These are phyloP conservation scores for Lateolabrax maculatus DNA, from an alignment of 2,797 vertebrate genomes.

Conservation along the genomic window DNA sequence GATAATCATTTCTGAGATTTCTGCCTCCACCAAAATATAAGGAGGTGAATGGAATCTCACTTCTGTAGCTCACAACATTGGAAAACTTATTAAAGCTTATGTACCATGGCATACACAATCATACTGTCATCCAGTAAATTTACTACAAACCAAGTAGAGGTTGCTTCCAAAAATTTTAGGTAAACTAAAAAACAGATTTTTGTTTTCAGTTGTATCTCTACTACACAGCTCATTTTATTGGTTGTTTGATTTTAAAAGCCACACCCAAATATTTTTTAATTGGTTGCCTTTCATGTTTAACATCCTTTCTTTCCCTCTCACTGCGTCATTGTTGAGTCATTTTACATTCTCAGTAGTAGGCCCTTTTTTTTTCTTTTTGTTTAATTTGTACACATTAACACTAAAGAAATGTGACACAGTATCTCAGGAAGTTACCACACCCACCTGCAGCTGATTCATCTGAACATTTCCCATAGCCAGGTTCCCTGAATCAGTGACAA, in stretches of 20 bases:
- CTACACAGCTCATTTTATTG: not conserved
- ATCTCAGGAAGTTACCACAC: constrained; percentile 34
- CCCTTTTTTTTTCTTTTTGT: not conserved
- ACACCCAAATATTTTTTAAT: constrained; percentile 28
- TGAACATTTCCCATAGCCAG: constrained; percentile 36
- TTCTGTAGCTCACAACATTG: not conserved
- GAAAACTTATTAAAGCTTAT: no score
- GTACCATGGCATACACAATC: not conserved
- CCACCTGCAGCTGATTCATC: constrained; percentile 65
- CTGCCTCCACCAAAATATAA: not conserved
- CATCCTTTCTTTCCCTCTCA: constrained; percentile 10
- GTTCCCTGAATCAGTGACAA: constrained; percentile 59
- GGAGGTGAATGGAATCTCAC: not conserved
- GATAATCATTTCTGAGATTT: no score
- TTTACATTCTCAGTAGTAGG: constrained; percentile 7
- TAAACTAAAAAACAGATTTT: not conserved
- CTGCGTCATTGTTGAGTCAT: constrained; percentile 49
- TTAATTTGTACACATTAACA: constrained; percentile 3
- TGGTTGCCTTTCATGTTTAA: constrained; percentile 17
- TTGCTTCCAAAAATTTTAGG: not conserved
- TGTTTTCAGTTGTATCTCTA: not conserved
- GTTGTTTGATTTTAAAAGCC: constrained; percentile 21
- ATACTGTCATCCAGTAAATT: not conserved
- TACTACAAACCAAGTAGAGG: not conserved
- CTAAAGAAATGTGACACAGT: constrained; percentile 28